These are phyloP conservation scores for Busseola fusca DNA, from an alignment of 2,888 invertebrate species.

Conservation along the genomic window DNA sequence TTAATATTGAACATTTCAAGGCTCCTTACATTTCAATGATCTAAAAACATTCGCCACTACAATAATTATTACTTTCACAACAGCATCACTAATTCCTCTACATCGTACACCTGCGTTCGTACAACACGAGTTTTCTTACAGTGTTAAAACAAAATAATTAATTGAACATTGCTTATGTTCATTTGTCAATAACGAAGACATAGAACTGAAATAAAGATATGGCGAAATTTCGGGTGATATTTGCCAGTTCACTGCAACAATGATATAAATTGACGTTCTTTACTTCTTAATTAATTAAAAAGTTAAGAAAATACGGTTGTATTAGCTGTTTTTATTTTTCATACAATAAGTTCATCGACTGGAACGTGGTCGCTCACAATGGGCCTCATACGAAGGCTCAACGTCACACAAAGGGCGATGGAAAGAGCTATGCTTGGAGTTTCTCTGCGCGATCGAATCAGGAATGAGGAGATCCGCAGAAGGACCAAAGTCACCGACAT, in stretches of 20 bases:
- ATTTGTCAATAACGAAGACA: slow-evolving; percentile 18
- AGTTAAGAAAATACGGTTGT: slow-evolving; percentile 1
- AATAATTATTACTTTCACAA: slow-evolving; percentile 51
- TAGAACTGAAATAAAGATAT: not conserved
- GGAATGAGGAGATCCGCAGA: too few species aligned
- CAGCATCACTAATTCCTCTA: slow-evolving; percentile 43
- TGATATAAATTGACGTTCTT: slow-evolving; percentile 12
- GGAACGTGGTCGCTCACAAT: too few species aligned
- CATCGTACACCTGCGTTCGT: slow-evolving; percentile 19
- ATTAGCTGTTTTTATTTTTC: not conserved
- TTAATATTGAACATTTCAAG: slow-evolving; percentile 63
- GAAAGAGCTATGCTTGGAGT: too few species aligned
- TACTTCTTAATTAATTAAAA: slow-evolving; percentile 2
- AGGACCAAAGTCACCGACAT: too few species aligned
- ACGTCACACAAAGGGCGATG: too few species aligned
- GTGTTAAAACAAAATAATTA: slow-evolving; percentile 30
- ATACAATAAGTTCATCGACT: not conserved
- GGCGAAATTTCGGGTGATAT: not conserved
- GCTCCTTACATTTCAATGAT: slow-evolving; percentile 63
- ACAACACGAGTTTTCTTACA: slow-evolving; percentile 34
- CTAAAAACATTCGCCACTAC: slow-evolving; percentile 62
- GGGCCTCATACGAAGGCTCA: too few species aligned
- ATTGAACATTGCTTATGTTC: slow-evolving; percentile 21
- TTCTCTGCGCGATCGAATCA: too few species aligned
- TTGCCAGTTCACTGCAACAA: not conserved